These are phyloP conservation scores for Magallana gigas DNA, from an alignment of 1,140 invertebrate genomes.

Conservation along the genomic window DNA sequence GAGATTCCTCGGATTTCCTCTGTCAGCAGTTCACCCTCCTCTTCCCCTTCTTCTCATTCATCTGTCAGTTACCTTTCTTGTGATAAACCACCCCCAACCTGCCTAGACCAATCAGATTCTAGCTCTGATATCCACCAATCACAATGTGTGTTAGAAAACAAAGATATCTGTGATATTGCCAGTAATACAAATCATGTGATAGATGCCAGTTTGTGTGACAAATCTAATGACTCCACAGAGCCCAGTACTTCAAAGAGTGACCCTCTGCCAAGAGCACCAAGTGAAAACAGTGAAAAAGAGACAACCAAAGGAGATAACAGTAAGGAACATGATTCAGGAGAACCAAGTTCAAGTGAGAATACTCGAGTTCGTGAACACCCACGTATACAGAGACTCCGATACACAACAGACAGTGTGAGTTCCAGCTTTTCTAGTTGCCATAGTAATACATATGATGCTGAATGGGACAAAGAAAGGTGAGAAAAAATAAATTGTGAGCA, in stretches of 20 bases:
- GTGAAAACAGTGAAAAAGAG: slow-evolving; percentile 20
- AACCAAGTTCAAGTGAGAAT: background rate
- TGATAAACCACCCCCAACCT: slow-evolving; percentile 22
- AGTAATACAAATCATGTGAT: slow-evolving; percentile 19
- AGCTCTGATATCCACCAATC: slow-evolving; percentile 12
- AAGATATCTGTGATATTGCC: slow-evolving; percentile 38
- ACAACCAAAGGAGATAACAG: slow-evolving; percentile 30
- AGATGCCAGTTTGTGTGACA: background rate
- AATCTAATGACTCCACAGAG: background rate
- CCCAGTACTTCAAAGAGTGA: background rate
- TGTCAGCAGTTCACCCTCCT: slow-evolving; percentile 6
- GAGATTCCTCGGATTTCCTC: slow-evolving; percentile 61
- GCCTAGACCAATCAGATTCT: slow-evolving; percentile 5
- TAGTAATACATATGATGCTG: slow-evolving; percentile 49
- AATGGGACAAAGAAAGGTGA: slow-evolving; percentile 57
- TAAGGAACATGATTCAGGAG: slow-evolving; percentile 40
- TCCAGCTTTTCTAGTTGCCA: slow-evolving; percentile 77
- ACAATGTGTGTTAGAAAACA: background rate
- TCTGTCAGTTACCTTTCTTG: background rate
- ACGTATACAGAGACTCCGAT: slow-evolving; percentile 54
- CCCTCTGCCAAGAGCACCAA: background rate
- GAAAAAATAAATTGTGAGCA: background rate
- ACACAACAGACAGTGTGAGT: slow-evolving; percentile 58
- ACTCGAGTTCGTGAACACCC: background rate
- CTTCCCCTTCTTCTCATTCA: background rate